Percentiles rank a stretch among this genome's conserved stretches.
Evolutionary conservation across 2,888 invertebrate species (phyloP).

Genomic region (Pegoplata infirma): DNA sequence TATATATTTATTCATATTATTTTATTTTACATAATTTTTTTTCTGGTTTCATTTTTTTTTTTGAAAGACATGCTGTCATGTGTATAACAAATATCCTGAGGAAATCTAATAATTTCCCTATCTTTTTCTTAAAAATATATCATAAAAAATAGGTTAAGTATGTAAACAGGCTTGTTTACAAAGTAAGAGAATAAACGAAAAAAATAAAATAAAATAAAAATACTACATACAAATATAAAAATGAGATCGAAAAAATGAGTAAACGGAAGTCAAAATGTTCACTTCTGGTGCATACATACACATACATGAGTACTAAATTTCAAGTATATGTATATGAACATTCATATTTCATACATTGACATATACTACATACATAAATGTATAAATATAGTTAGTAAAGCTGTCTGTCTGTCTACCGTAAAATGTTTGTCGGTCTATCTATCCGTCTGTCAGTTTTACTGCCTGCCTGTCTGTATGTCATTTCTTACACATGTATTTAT

Average conservation of each 20-base stretch:
- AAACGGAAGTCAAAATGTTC: slow-evolving; percentile 34
- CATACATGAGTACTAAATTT: too few relatives aligned
- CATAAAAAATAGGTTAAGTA: slow-evolving; percentile 53
- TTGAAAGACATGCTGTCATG: slow-evolving; percentile 46
- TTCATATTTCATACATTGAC: slow-evolving; percentile 22
- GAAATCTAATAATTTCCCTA: slow-evolving; percentile 59
- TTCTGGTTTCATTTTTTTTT: background rate
- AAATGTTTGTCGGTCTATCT: slow-evolving; percentile 20
- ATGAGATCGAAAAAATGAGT: slow-evolving; percentile 16
- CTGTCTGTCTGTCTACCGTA: background rate
- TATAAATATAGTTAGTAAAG: background rate
- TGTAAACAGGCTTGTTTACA: slow-evolving; percentile 49
- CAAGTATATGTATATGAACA: too few relatives aligned
- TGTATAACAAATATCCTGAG: slow-evolving; percentile 60
- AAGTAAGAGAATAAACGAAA: slow-evolving; percentile 18
- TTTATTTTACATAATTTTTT: background rate
- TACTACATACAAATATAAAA: background rate
- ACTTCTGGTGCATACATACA: background rate
- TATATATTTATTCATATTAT: too few relatives aligned
- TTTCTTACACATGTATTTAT: background rate
- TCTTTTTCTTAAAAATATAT: slow-evolving; percentile 26
- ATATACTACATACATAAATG: too few relatives aligned
- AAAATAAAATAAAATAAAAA: slow-evolving; percentile 10
- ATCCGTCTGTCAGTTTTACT: background rate
- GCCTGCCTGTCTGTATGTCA: slow-evolving; percentile 4